These are phyloP conservation scores for Lithosia quadra DNA, from an alignment of 2,888 invertebrate species.

Conservation along the genomic window DNA sequence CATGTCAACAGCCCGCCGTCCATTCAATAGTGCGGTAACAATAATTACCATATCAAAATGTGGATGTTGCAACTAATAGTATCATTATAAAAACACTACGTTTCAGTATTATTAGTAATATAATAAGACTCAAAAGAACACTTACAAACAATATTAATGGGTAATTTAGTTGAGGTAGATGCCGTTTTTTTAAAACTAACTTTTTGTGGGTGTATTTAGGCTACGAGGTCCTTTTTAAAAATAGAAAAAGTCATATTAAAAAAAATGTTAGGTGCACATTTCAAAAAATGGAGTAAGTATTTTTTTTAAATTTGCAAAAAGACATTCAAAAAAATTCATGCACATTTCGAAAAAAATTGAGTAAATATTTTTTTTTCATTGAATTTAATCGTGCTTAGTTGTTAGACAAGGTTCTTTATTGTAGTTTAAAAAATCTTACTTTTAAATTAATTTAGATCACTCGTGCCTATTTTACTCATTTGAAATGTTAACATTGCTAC, in stretches of 20 bases:
- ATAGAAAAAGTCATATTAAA: no score
- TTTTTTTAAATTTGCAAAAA: not conserved
- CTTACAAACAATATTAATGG: conserved; percentile 84
- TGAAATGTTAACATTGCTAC: not conserved
- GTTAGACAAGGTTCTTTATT: not conserved
- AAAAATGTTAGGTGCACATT: not conserved
- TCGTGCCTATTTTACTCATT: not conserved
- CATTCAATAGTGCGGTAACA: conserved; percentile 84
- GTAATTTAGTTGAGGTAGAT: conserved; percentile 87
- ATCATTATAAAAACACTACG: conserved; percentile 83
- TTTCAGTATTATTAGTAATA: conserved; percentile 80
- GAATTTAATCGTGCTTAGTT: not conserved
- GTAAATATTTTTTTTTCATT: not conserved
- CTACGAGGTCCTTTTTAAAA: conserved; percentile 3
- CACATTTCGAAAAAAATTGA: not conserved
- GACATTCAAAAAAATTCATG: no score
- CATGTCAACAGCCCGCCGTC: conserved; percentile 70
- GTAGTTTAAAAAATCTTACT: not conserved
- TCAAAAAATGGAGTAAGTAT: not conserved
- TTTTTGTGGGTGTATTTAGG: conserved; percentile 53
- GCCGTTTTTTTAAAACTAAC: conserved; percentile 75
- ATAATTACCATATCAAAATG: conserved; percentile 86
- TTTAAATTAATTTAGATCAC: not conserved
- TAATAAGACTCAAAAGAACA: conserved; percentile 85
- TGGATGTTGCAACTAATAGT: conserved; percentile 79